Base-by-base conservation (phyloP, 2,888 invertebrate genomes). In the Polyommatus iphigenia region DNA sequence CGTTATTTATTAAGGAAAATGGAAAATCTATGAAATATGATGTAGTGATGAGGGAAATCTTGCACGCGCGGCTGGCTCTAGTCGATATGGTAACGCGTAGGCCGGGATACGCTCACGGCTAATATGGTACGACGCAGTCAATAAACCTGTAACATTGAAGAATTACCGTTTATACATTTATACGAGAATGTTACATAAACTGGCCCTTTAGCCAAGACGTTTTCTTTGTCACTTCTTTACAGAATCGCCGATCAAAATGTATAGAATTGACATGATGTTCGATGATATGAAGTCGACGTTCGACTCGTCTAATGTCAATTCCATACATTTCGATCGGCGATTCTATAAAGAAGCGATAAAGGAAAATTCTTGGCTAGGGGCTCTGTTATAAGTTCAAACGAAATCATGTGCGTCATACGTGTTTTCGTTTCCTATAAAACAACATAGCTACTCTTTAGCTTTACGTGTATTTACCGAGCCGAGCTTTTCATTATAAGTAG, bases 51-150 rank as follows among this genome's bases (percentile, higher is more conserved):
- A 67, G 29, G 13, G 29, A 67, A 29, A 29, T 67, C 67, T 32
- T 67, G 29, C 67, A 67, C 67, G 67, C 29, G 67, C 67, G 29
- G 67, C 32, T 29, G 67, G 29, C 29, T 67, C 67, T 32, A 24
- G 62, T 62, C 67, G 67, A 67, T 67, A 29, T 67, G 67, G 67
- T 67, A 67, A 67, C 67, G 67, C 67, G 67, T 67, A 67, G 67
- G 29, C 29, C 15, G 29, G 15, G 15, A 15, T 15, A 67, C 7
- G 29, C 29, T 67, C 67, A 67, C 18, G 29, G 29, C 29, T 29
- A 29, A 67, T 67, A 67, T 32, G 67, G 15, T 67, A 32, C 29
- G 67, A 67, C 29, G n/a, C 20, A 67, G 62, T 67, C 67, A 67
- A 67, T 67, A 67, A 29, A 29, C 15, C 67, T 67, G 15, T 29